Percentiles rank a stretch among this genome's conserved stretches.
These are phyloP conservation scores for Grammomys dolichurus DNA, from an alignment of 2,113 vertebrate species.

Conservation along the genomic window DNA sequence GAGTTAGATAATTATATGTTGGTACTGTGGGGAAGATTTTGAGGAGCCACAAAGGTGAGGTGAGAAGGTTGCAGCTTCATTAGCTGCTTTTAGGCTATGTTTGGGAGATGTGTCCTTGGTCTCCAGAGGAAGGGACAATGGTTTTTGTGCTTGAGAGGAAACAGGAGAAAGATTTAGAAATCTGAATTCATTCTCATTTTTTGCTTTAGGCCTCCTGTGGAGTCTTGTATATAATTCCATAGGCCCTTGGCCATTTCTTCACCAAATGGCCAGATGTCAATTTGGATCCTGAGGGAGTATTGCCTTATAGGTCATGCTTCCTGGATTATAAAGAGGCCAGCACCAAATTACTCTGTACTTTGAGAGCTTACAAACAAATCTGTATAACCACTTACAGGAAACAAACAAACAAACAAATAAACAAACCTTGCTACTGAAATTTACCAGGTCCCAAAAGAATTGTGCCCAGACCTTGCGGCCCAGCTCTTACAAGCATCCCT, in stretches of 20 bases:
- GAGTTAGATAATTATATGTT: background rate
- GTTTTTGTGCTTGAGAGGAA: background rate
- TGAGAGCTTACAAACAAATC: background rate
- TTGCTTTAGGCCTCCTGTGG: background rate
- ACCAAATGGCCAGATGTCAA: background rate
- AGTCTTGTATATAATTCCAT: background rate
- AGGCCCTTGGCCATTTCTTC: background rate
- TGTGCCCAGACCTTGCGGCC: background rate
- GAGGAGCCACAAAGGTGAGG: no score
- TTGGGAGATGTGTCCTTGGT: background rate
- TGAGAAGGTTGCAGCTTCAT: background rate
- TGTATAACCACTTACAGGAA: background rate
- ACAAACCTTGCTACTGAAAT: background rate
- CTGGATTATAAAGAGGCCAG: background rate
- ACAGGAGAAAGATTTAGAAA: background rate
- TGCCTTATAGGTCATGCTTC: background rate
- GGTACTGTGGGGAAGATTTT: background rate
- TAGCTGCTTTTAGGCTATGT: background rate
- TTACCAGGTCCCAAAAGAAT: background rate
- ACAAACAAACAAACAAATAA: background rate
- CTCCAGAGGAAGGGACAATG: background rate
- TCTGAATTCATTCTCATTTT: background rate
- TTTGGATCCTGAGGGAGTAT: background rate
- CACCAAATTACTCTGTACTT: background rate
- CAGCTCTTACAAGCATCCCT: background rate